Evolutionary conservation across 2,888 invertebrate genomes (phyloP).

Genomic region (Troilus luridus): DNA sequence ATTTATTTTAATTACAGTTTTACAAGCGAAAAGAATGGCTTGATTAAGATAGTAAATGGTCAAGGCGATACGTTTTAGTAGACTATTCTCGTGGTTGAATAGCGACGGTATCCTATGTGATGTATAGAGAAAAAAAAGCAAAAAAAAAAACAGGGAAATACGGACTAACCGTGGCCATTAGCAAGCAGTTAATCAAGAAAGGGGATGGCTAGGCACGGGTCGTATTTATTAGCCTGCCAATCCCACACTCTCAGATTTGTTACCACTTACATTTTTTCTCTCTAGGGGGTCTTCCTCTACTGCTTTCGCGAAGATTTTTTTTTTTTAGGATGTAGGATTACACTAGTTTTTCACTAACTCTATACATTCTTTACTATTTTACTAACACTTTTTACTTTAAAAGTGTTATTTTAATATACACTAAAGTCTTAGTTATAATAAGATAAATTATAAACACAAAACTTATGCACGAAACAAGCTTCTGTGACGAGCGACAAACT

Average conservation of each 20-base stretch:
- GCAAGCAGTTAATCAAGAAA: constrained; percentile 44
- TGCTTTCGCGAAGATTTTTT: not conserved
- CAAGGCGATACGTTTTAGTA: not conserved
- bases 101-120: not conserved
- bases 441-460: no score
- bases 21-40: no score
- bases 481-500: no score
- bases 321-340: not conserved
- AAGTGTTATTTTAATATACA: no score
- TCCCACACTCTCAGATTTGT: constrained; percentile 33
- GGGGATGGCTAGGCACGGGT: not conserved
- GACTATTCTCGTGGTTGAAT: not conserved
- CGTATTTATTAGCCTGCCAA: constrained; percentile 37
- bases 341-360: no score
- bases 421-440: no score
- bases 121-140: not conserved
- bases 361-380: no score
- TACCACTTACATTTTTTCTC: not conserved
- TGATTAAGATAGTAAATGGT: not conserved
- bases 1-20: no score
- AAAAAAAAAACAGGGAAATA: not conserved
- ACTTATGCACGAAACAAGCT: no score
- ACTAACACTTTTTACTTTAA: no score
- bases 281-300: not conserved
- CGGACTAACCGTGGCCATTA: not conserved